Conservation (phyloP, 2,797 vertebrate species). For the Apogon hyalosoma region DNA sequence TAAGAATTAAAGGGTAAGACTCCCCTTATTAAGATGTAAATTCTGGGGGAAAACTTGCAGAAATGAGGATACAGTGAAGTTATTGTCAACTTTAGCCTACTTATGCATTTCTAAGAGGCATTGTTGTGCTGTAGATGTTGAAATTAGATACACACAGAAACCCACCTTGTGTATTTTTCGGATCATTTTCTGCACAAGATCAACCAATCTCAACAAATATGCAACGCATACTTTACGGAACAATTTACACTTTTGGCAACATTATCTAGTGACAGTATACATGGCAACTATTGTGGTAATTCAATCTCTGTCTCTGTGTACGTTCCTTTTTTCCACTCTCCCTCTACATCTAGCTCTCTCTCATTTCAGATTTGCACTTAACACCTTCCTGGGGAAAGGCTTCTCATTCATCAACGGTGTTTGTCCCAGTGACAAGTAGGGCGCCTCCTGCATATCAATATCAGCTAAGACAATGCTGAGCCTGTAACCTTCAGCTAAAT, state of each 20-base stretch:
- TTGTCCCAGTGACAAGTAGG: constrained; percentile 89
- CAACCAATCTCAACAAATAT: constrained; percentile 62
- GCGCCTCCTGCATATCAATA: constrained; percentile 90
- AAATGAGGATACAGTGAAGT: constrained; percentile 83
- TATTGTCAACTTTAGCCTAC: constrained; percentile 82
- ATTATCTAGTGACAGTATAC: constrained; percentile 77
- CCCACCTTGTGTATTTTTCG: constrained; percentile 58
- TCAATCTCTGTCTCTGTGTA: constrained; percentile 63
- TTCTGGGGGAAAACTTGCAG: constrained; percentile 75
- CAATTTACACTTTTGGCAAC: constrained; percentile 81
- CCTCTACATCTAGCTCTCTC: constrained; percentile 66
- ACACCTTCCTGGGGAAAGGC: constrained; percentile 87
- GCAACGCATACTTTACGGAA: constrained; percentile 66
- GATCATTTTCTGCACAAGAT: constrained; percentile 65
- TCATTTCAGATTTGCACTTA: constrained; percentile 89
- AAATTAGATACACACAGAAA: constrained; percentile 69
- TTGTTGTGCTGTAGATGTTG: constrained; percentile 71
- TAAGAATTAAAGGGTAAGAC: constrained; percentile 86
- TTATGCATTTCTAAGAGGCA: constrained; percentile 79
- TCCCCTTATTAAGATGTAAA: constrained; percentile 87
- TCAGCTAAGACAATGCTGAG: constrained; percentile 88
- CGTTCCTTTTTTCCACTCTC: constrained; percentile 33
- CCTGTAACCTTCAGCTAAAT: constrained; percentile 91
- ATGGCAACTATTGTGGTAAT: constrained; percentile 76
- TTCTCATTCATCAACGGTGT: constrained; percentile 90